These are phyloP conservation scores for Ctenosaura bakeri DNA, from an alignment of 2,797 vertebrate genomes.

Conservation along the genomic window DNA sequence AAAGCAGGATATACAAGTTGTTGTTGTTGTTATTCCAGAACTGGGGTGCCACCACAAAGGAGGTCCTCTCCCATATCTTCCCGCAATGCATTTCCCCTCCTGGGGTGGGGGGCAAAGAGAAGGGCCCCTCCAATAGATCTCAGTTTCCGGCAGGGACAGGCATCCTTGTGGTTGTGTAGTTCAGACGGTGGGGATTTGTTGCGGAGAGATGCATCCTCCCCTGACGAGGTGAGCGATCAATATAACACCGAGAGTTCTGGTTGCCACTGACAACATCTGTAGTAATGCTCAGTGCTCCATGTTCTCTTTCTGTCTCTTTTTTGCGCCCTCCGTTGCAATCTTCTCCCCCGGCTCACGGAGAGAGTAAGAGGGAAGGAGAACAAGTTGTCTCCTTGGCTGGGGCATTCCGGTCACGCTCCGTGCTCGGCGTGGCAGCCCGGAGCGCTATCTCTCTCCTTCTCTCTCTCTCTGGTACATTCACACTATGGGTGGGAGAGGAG, in stretches of 20 bases:
- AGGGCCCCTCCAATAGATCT: too few relatives aligned
- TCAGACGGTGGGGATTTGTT: too few relatives aligned
- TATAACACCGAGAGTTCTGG: not conserved
- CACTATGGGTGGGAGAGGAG: constrained; percentile 18
- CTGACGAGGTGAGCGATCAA: not conserved
- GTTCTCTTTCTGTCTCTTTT: not conserved
- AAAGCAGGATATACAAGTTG: too few relatives aligned
- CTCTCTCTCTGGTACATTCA: not conserved
- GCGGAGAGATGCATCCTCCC: not conserved
- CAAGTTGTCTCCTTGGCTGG: constrained; percentile 31
- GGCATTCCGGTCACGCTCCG: constrained; percentile 20
- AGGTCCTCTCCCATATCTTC: too few relatives aligned
- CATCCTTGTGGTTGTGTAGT: not conserved
- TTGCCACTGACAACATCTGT: constrained; percentile 23
- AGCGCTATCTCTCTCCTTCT: constrained; percentile 31
- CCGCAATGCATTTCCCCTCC: too few relatives aligned
- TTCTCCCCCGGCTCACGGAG: not conserved
- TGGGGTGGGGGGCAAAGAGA: too few relatives aligned
- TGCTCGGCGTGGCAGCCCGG: constrained; percentile 48
- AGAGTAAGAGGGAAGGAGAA: constrained; percentile 16
- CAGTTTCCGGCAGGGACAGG: too few relatives aligned
- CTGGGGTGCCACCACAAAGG: too few relatives aligned
- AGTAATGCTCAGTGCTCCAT: constrained; percentile 15
- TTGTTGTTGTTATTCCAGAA: too few relatives aligned
- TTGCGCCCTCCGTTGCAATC: not conserved